A percentile compares a stretch with the other conserved stretches of the same genome.
Evolutionary conservation across 37 sponge, comb jelly and placozoan species (phyloP).

Genomic region (Mnemiopsis leidyi): DNA sequence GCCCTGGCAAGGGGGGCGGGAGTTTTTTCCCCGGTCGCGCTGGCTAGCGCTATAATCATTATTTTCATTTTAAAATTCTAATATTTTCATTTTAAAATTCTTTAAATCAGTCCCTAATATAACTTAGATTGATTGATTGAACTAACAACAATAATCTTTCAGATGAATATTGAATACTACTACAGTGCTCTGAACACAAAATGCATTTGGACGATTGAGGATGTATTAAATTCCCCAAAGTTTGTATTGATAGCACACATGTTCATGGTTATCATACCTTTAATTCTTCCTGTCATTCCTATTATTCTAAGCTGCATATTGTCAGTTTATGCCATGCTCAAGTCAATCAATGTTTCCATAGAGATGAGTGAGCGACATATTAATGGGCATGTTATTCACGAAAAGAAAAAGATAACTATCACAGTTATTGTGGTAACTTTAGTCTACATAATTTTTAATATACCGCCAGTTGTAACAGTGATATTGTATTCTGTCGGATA

Average conservation of each 20-base stretch:
- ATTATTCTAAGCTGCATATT: conserved; percentile 39
- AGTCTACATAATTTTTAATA: conserved; percentile 43
- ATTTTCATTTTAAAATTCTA: too few species aligned
- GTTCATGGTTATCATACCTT: conserved; percentile 34
- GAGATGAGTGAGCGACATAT: neutral
- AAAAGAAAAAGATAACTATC: conserved; percentile 51
- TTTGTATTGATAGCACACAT: neutral
- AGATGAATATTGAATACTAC: conserved; percentile 27
- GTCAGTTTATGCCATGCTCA: conserved; percentile 34
- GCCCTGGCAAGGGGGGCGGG: too few species aligned
- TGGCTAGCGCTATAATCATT: too few species aligned
- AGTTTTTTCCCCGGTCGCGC: too few species aligned
- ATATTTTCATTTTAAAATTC: too few species aligned
- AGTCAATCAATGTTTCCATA: conserved; percentile 3
- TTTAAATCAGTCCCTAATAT: neutral
- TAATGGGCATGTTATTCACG: neutral
- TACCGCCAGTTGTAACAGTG: conserved; percentile 11
- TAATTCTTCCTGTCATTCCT: conserved; percentile 47
- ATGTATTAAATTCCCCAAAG: conserved; percentile 16
- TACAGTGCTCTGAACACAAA: neutral
- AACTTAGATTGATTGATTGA: neutral
- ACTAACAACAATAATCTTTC: neutral
- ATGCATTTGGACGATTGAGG: conserved; percentile 20
- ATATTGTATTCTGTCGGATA: conserved; percentile 8
- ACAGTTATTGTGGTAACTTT: conserved; percentile 49